Evolutionary conservation across 2,113 vertebrate genomes (phyloP).

Genomic region (Oryzias celebensis): DNA sequence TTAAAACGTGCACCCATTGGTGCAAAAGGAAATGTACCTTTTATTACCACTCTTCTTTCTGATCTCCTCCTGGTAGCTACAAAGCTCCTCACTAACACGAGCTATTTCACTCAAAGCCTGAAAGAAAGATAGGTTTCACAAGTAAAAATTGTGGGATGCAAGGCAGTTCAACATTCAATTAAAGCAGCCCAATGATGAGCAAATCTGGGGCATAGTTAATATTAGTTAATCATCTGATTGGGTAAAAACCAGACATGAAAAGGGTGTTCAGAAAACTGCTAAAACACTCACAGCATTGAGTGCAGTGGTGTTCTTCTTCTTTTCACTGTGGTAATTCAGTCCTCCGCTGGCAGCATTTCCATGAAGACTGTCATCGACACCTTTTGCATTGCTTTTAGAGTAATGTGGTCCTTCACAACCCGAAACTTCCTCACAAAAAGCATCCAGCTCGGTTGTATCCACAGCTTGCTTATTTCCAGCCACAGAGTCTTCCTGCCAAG

Average conservation of each 20-base stretch:
- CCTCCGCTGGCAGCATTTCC: constrained; percentile 38
- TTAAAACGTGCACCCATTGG: background rate
- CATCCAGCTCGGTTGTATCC: constrained; percentile 56
- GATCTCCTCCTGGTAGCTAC: constrained; percentile 95
- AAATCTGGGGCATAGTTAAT: background rate
- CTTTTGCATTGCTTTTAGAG: constrained; percentile 21
- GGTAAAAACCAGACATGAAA: background rate
- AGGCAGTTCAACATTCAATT: constrained; percentile 1
- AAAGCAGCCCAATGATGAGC: background rate
- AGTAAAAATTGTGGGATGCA: background rate
- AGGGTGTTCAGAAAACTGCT: background rate
- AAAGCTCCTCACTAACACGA: constrained; percentile 94
- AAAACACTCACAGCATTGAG: constrained; percentile 87
- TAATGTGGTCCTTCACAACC: constrained; percentile 17
- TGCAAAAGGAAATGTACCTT: constrained; percentile 74
- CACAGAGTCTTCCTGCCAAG: constrained; percentile 35
- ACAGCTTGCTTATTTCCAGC: constrained; percentile 18
- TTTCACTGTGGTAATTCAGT: constrained; percentile 67
- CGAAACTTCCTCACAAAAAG: constrained; percentile 38
- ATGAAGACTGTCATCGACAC: constrained; percentile 1
- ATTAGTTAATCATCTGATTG: constrained; percentile 1
- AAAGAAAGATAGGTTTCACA: constrained; percentile 12
- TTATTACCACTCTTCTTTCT: constrained; percentile 78
- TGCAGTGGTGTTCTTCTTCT: constrained; percentile 80
- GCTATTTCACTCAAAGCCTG: constrained; percentile 97